Evolutionary conservation across 2,797 vertebrate species (phyloP).

Genomic region (Cygnus olor): DNA sequence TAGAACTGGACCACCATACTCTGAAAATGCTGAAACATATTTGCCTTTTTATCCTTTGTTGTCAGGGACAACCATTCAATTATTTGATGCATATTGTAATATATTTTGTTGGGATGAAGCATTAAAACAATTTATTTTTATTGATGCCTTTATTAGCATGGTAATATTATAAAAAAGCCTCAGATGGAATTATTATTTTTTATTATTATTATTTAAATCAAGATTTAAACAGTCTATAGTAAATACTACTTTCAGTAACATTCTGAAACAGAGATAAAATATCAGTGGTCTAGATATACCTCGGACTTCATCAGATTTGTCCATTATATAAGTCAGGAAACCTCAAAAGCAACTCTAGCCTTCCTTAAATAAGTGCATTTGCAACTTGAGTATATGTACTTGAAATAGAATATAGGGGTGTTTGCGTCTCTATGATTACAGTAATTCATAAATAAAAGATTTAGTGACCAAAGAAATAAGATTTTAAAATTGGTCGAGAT

Average conservation of each 20-base stretch:
- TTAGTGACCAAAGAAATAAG: neutral
- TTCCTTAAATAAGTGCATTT: neutral
- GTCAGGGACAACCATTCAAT: neutral
- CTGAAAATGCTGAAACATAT: neutral
- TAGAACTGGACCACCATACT: neutral
- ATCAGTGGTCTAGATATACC: rapidly evolving
- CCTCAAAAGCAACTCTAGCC: neutral
- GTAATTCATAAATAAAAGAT: neutral
- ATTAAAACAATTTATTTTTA: neutral
- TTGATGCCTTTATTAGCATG: neutral
- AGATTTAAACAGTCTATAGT: neutral
- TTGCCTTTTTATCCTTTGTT: neutral
- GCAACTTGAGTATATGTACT: neutral
- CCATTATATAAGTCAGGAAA: neutral
- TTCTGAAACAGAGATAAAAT: neutral
- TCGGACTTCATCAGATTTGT: neutral
- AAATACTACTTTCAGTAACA: neutral
- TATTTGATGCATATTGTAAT: neutral
- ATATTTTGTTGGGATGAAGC: neutral
- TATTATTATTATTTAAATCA: neutral
- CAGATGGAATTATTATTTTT: neutral
- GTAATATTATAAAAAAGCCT: neutral
- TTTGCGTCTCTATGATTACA: neutral
- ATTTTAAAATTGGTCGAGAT: neutral
- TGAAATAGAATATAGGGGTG: neutral